phyloP scores from a whole-genome alignment of 1,140 invertebrate species.

The Bombus confusus region DNA sequence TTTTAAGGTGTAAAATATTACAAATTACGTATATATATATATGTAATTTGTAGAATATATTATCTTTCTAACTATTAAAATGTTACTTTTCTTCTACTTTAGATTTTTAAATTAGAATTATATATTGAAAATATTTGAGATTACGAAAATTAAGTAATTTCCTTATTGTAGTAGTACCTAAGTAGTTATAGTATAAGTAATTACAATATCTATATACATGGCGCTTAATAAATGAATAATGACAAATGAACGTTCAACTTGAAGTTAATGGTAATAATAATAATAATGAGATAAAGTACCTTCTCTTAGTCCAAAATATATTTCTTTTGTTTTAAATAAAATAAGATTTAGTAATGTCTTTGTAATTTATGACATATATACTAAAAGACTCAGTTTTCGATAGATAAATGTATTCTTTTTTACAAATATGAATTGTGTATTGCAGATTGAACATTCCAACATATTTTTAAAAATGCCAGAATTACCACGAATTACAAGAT shows the following conservation, averaged over 20 bases:
- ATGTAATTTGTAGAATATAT: neutral
- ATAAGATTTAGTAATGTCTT: neutral
- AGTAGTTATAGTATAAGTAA: too few species aligned
- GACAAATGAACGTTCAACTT: neutral
- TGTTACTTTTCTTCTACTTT: too few species aligned
- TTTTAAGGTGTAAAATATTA: neutral
- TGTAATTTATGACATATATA: neutral
- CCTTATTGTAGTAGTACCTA: too few species aligned
- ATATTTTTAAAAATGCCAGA: slow-evolving; percentile 66
- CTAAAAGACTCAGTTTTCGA: neutral
- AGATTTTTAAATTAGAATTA: too few species aligned
- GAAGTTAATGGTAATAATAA: neutral
- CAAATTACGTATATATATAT: neutral
- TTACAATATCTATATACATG: too few species aligned
- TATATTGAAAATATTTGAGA: neutral
- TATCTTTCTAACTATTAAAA: neutral
- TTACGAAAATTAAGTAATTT: neutral
- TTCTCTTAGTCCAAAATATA: neutral
- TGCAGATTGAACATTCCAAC: neutral
- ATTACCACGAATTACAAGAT: slow-evolving; percentile 74
- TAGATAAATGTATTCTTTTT: neutral
- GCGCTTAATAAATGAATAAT: neutral
- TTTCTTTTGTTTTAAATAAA: neutral
- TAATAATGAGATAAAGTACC: neutral
- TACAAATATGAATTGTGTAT: neutral